Evolutionary conservation across 2,888 invertebrate species (phyloP).

Genomic region (Aplocera efformata): DNA sequence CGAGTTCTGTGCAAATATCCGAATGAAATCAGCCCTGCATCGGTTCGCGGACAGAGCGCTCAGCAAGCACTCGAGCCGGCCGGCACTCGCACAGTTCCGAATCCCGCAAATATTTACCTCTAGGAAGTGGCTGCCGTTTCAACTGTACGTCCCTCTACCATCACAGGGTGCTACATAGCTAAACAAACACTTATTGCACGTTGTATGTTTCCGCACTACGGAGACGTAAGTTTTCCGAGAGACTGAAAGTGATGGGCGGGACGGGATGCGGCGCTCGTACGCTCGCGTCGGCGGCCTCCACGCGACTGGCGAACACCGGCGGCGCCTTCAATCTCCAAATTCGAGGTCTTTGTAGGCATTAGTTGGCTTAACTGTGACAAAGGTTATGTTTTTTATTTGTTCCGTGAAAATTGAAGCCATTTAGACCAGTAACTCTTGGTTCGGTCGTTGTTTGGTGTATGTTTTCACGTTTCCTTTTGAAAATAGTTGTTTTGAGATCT

Average conservation of each 20-base stretch:
- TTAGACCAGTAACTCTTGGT: constrained; percentile 10
- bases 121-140: constrained; percentile 47
- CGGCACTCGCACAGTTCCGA: constrained; percentile 32
- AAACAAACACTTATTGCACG: constrained; percentile 30
- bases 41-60: constrained; percentile 35
- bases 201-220: constrained; percentile 37
- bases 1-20: constrained; percentile 36
- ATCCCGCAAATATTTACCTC: constrained; percentile 70
- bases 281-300: constrained; percentile 53
- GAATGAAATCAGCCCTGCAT: constrained; percentile 34
- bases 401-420: constrained; percentile 14
- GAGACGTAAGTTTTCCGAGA: constrained; percentile 49
- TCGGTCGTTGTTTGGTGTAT: background rate
- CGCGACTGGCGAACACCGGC: constrained; percentile 52
- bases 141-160: constrained; percentile 43
- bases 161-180: constrained; percentile 45
- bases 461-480: constrained; percentile 4
- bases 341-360: constrained; percentile 63
- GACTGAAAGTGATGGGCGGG: constrained; percentile 31
- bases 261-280: constrained; percentile 40
- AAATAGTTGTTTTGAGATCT: background rate
- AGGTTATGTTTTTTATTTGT: constrained; percentile 60
- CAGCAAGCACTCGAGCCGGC: constrained; percentile 41
- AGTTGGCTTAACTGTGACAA: constrained; percentile 55
- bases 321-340: constrained; percentile 46